Percentiles rank a stretch among this genome's conserved stretches.
phyloP scores from a whole-genome alignment of 2,113 vertebrate genomes.

The Pseudopipra pipra region DNA sequence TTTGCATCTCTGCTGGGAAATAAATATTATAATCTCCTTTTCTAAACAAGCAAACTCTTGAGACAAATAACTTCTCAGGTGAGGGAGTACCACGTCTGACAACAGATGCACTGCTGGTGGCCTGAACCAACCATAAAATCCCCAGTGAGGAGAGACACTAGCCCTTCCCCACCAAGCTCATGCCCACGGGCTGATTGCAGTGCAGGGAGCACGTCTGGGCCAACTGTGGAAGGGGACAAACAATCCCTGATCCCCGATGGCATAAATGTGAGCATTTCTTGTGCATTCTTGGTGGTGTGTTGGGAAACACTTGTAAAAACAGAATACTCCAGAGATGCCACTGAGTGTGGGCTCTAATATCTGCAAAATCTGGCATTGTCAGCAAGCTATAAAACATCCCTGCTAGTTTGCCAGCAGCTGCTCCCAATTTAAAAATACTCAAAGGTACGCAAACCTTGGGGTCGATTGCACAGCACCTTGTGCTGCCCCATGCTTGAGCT shows the following conservation, averaged over 20 bases:
- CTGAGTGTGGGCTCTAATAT: background rate
- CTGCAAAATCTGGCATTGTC: slow-evolving; percentile 20
- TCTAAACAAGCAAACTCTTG: slow-evolving; percentile 8
- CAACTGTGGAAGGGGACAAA: background rate
- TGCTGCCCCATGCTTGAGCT: background rate
- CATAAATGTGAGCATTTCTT: background rate
- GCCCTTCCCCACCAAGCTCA: background rate
- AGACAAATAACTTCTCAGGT: background rate
- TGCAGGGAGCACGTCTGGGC: background rate
- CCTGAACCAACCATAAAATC: rapidly evolving
- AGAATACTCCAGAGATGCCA: background rate
- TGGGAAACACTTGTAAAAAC: slow-evolving; percentile 21
- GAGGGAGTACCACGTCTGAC: background rate
- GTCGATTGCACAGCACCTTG: background rate
- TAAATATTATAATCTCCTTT: slow-evolving; percentile 1
- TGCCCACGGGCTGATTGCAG: background rate
- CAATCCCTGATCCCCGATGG: background rate
- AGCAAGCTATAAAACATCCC: slow-evolving; percentile 54
- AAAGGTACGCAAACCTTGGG: background rate
- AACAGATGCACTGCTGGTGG: background rate
- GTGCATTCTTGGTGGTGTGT: background rate
- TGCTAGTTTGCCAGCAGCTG: slow-evolving; percentile 27
- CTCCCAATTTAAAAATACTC: slow-evolving; percentile 22
- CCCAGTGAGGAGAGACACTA: background rate
- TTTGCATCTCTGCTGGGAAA: slow-evolving; percentile 28